Base-by-base conservation (phyloP, 2,888 invertebrate genomes). In the Limnephilus lunatus region DNA sequence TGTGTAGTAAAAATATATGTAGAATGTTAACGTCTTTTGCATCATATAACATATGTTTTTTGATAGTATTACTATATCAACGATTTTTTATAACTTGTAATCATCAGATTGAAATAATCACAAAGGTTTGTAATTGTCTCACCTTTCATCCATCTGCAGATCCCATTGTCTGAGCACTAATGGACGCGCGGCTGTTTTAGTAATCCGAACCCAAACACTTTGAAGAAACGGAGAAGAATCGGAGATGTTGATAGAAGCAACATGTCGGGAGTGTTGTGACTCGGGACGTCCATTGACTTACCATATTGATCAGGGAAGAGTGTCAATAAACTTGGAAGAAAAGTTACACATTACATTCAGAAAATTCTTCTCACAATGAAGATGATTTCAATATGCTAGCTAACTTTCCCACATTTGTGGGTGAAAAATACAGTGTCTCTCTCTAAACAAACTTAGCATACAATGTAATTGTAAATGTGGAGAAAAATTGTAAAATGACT, bases 201-300 rank as follows among this genome's bases (percentile, higher is more conserved):
- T 87, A 87, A 91, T 91, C 30, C 48, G 90, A 91, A 87, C 87
- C 81, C 91, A 31, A 85, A 85, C 91, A 91, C 87, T 91, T 87
- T 86, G 31, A 44, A 68, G 68, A 68, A 68, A 68, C n/a, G 68
- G 82, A 86, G 91, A 91, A 81, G 81, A 88, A 44, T 44, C 5
- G 44, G 86, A 86, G 86, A 48, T 31, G 44, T 44, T 44, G 86
- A 86, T 83, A 35, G 86, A 86, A 86, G 30, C 86, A 86, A 86
- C 44, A 86, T 86, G 86, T 68, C 68, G n/a, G 68, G 68, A 68
- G 68, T 68, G 68, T 68, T 68, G 68, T 68, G 68, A 68, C 44
- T 39, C 9, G 86, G 35, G 86, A 86, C 35, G 35, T 83, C 35
- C 83, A 83, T 83, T 25, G 68, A 82, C 15, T 35, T 15, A 39